These are phyloP conservation scores for western clawed frog (Xenopus tropicalis) DNA, from an alignment of 2,113 vertebrate species.

Conservation along the genomic window DNA sequence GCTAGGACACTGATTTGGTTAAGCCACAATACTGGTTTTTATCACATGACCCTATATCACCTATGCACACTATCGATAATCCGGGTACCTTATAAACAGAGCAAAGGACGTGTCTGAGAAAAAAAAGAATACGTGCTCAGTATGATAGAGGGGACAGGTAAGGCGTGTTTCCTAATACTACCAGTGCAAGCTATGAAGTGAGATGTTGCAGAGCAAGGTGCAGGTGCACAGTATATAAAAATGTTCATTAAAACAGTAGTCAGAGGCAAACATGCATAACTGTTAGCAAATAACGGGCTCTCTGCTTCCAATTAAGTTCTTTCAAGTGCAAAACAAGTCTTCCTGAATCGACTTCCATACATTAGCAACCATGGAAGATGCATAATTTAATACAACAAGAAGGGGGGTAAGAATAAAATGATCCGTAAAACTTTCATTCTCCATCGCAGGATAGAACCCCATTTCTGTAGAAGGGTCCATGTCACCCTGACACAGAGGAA, in stretches of 20 bases:
- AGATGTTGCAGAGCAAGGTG: slow-evolving; percentile 41
- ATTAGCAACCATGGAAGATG: slow-evolving; percentile 49
- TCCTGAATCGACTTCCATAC: slow-evolving; percentile 49
- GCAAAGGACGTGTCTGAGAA: not conserved
- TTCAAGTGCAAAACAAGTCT: slow-evolving; percentile 46
- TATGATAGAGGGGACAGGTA: not conserved
- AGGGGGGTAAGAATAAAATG: not conserved
- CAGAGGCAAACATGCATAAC: slow-evolving; percentile 56
- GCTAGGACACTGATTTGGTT: slow-evolving; percentile 18
- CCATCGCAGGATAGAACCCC: not conserved
- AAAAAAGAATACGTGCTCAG: not conserved
- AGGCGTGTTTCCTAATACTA: not conserved
- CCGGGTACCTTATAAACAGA: not conserved
- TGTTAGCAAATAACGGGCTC: slow-evolving; percentile 48
- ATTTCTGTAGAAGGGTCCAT: not conserved
- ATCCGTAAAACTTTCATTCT: not conserved
- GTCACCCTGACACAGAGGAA: slow-evolving; percentile 68
- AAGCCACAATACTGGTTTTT: too few relatives aligned
- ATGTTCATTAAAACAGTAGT: slow-evolving; percentile 50
- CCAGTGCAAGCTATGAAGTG: not conserved
- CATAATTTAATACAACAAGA: not conserved
- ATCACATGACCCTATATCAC: too few relatives aligned
- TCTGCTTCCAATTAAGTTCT: slow-evolving; percentile 46
- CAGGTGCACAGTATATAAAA: slow-evolving; percentile 52
- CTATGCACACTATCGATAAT: too few relatives aligned